These are phyloP conservation scores for Characodon lateralis DNA, from an alignment of 2,797 vertebrate species.

Conservation along the genomic window DNA sequence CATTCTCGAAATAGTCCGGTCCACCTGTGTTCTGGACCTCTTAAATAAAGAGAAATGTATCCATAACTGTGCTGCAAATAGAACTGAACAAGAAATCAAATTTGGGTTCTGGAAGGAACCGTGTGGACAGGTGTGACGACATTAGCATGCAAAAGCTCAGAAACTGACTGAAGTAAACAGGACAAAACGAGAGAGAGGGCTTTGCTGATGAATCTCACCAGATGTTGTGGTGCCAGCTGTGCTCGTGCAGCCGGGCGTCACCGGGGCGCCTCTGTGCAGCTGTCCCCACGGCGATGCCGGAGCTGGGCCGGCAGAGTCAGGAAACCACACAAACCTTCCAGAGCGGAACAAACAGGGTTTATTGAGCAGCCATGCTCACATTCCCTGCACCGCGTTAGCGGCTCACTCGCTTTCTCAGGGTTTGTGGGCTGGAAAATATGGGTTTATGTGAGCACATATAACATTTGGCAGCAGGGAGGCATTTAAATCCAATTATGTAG, in stretches of 20 bases:
- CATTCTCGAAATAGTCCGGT: too few relatives aligned
- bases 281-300: slow-evolving; percentile 51
- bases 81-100: slow-evolving; percentile 9
- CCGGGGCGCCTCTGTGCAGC: slow-evolving; percentile 38
- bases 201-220: slow-evolving; percentile 62
- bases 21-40: too few relatives aligned
- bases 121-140: slow-evolving; percentile 41
- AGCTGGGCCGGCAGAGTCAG: slow-evolving; percentile 57
- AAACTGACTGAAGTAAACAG: not conserved
- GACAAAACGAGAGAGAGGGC: slow-evolving; percentile 4
- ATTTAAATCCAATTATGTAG: slow-evolving; percentile 80
- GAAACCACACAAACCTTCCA: slow-evolving; percentile 64
- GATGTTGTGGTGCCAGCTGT: slow-evolving; percentile 80
- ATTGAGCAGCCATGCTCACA: slow-evolving; percentile 69
- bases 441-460: slow-evolving; percentile 79
- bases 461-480: slow-evolving; percentile 79
- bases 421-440: slow-evolving; percentile 80
- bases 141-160: slow-evolving; percentile 28
- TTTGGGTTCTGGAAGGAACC: slow-evolving; percentile 10
- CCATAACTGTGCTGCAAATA: not conserved
- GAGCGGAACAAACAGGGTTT: slow-evolving; percentile 79
- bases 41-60: too few relatives aligned
- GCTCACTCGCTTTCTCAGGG: slow-evolving; percentile 72
- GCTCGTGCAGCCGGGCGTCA: slow-evolving; percentile 65
- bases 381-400: slow-evolving; percentile 63